Base-by-base conservation (phyloP, 2,888 invertebrate species). In the Malacosoma neustria region DNA sequence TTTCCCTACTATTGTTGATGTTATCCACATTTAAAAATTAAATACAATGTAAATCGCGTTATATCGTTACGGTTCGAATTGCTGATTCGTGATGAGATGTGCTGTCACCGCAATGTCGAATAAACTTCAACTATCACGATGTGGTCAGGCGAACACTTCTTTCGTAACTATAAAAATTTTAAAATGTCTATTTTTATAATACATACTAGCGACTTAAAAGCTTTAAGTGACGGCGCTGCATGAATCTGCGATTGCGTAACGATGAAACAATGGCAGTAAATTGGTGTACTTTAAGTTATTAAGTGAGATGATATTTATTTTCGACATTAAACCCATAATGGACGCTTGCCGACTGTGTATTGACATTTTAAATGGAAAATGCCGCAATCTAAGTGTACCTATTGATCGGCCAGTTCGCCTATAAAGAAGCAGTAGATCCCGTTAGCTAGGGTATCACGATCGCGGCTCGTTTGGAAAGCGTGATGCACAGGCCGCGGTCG, bases 401-500 rank as follows among this genome's bases (percentile, higher is more conserved):
- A 72, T 69, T 69, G 68, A 66, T 63, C 67, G 60, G 50, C 49
- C 61, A 53, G 62, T 61, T 57, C 59, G 59, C 62, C 60, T 63
- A 66, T 67, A 68, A 68, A 66, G 68, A 68, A 68, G 68, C 70
- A 64, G 63, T 65, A 51, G 60, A 68, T 82, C 77, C 82, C 81
- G 82, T 81, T 82, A 81, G 71, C 43, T 61, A 66, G 68, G 76
- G 71, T 76, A 76, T 76, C 76, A 71, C 73, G 74, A 75, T 66
- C 64, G 68, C 53, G 62, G 71, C 71, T 72, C 66, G 73, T 72
- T 76, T 79, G 81, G 80, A 80, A 80, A 82, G 79, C 74, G 68
- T 76, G 72, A 62, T 69, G 71, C 66, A 55, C 60, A 65, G 67
- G 62, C 66, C 70, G 70, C 71, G 54, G 68, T 63, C 59, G 54